Evolutionary conservation across 2,888 invertebrate species (phyloP).

Genomic region (Aethes cnicana): DNA sequence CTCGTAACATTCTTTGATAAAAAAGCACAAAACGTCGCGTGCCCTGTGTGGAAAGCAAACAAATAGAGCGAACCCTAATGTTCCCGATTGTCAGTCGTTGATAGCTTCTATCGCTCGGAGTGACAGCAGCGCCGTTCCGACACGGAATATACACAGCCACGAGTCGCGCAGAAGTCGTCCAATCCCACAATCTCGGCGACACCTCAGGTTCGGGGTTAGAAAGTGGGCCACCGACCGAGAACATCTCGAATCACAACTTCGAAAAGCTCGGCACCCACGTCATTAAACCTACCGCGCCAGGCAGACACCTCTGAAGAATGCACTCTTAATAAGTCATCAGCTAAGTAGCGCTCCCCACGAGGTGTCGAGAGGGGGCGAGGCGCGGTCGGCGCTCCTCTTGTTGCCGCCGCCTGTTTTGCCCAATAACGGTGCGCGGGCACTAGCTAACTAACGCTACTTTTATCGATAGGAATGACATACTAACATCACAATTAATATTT

Average conservation of each 20-base stretch:
- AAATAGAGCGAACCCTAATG: conserved; percentile 52
- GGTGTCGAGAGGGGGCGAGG: conserved; percentile 41
- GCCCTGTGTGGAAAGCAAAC: conserved; percentile 47
- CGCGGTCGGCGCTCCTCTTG: conserved; percentile 34
- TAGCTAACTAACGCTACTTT: no score
- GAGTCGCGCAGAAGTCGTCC: background rate
- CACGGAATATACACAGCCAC: background rate
- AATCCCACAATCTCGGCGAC: conserved; percentile 9
- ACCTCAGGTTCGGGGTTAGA: conserved; percentile 43
- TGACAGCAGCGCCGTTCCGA: conserved; percentile 31
- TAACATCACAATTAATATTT: no score
- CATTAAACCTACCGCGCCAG: conserved; percentile 76
- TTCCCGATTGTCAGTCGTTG: conserved; percentile 41
- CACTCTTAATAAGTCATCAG: conserved; percentile 82
- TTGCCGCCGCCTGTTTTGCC: conserved; percentile 1
- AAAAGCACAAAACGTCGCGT: conserved; percentile 47
- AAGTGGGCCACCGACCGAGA: conserved; percentile 61
- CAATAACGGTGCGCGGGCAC: no score
- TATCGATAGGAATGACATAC: no score
- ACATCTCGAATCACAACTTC: conserved; percentile 59
- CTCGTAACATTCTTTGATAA: conserved; percentile 30
- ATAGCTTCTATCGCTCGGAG: conserved; percentile 35
- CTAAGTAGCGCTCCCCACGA: conserved; percentile 69
- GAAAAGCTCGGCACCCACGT: conserved; percentile 64
- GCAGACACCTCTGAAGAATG: conserved; percentile 81